phyloP scores from a whole-genome alignment of 2,888 invertebrate genomes.

The Caradrina kadenii region DNA sequence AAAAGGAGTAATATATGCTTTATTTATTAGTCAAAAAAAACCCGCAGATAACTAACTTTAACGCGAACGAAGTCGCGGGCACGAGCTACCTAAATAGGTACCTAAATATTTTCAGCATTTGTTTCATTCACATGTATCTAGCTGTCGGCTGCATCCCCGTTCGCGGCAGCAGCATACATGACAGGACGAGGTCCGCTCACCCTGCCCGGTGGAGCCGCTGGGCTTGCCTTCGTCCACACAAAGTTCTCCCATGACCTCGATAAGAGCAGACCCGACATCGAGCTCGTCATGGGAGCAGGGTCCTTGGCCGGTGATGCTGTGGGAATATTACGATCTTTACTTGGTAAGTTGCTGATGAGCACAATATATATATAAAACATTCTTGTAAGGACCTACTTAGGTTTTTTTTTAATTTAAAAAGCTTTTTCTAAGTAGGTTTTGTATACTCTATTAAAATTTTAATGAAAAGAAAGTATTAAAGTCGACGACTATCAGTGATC shows the following conservation, averaged over 20 bases:
- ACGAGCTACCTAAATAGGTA: no score
- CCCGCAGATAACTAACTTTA: no score
- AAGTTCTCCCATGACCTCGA: constrained; percentile 90
- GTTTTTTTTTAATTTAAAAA: background rate
- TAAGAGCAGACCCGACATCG: constrained; percentile 95
- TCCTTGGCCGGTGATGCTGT: constrained; percentile 94
- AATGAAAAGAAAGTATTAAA: constrained; percentile 33
- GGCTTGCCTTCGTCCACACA: constrained; percentile 93
- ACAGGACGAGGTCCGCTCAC: constrained; percentile 93
- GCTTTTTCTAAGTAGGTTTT: constrained; percentile 20
- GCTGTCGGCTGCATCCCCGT: constrained; percentile 86
- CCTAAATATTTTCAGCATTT: background rate
- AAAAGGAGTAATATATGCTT: no score
- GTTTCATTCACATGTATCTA: constrained; percentile 58
- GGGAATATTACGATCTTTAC: constrained; percentile 91
- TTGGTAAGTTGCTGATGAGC: constrained; percentile 84
- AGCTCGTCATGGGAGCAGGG: constrained; percentile 94
- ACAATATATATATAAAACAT: no score
- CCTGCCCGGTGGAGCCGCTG: constrained; percentile 94
- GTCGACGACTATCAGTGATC: constrained; percentile 32
- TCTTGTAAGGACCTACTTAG: background rate
- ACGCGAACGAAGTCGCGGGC: no score
- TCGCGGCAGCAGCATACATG: constrained; percentile 91
- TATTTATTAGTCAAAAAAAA: no score
- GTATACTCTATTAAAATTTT: constrained; percentile 42